Percentiles rank a stretch among this genome's conserved stretches.
These are phyloP conservation scores for Zosterops japonicus DNA, from an alignment of 2,113 vertebrate genomes.

Conservation along the genomic window DNA sequence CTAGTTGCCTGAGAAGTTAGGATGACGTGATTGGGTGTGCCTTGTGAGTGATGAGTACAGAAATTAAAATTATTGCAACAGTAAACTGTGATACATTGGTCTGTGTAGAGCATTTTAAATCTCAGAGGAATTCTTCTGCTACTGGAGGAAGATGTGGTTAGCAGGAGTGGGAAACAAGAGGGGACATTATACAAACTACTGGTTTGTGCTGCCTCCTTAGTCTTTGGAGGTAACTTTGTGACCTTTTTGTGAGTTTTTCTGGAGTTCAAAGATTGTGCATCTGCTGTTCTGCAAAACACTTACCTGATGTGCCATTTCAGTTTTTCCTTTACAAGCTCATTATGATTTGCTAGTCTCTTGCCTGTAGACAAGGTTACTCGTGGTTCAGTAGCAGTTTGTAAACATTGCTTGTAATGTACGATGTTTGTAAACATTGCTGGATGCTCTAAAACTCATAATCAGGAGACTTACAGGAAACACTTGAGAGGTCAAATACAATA, in stretches of 20 bases:
- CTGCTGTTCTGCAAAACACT: background rate
- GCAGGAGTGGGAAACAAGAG: background rate
- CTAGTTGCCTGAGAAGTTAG: background rate
- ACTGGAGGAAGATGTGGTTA: background rate
- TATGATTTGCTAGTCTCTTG: background rate
- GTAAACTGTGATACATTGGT: background rate
- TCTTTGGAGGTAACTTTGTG: background rate
- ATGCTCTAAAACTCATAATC: background rate
- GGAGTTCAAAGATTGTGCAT: background rate
- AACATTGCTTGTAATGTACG: background rate
- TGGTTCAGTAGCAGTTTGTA: background rate
- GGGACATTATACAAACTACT: rapidly evolving
- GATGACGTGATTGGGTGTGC: background rate
- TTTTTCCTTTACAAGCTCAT: background rate
- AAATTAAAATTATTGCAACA: background rate
- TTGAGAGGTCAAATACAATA: background rate
- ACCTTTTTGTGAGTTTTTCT: background rate
- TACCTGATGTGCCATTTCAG: background rate
- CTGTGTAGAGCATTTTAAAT: background rate
- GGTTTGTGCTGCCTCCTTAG: background rate
- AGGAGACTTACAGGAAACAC: background rate
- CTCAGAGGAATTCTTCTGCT: background rate
- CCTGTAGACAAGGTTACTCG: background rate
- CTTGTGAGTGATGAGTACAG: background rate
- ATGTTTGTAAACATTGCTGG: background rate